phyloP scores from a whole-genome alignment of 92 coral and sea anemone genomes.

The Siderastrea radians region DNA sequence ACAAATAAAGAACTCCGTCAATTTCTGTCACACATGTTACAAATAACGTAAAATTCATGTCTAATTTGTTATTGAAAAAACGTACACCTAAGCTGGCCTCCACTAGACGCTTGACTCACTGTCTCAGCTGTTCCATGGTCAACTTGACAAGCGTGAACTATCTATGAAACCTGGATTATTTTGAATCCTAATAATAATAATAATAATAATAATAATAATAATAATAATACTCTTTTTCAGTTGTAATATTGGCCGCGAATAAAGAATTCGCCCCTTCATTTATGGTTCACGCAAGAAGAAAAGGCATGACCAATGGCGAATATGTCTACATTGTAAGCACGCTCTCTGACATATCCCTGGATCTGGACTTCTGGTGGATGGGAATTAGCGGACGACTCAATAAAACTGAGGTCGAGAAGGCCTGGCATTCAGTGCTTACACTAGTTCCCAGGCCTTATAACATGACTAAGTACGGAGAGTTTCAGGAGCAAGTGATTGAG shows the following conservation, averaged over 20 bases:
- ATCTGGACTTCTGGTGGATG: slow-evolving; percentile 57
- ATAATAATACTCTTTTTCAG: slow-evolving; percentile 37
- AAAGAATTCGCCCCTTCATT: slow-evolving; percentile 67
- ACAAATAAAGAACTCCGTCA: no score
- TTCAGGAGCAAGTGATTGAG: slow-evolving; percentile 54
- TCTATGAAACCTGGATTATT: no score
- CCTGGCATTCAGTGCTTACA: slow-evolving; percentile 82
- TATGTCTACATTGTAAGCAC: slow-evolving; percentile 84
- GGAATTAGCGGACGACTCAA: slow-evolving; percentile 55
- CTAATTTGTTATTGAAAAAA: no score
- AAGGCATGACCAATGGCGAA: slow-evolving; percentile 86
- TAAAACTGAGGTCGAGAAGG: slow-evolving; percentile 43
- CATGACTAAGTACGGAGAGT: slow-evolving; percentile 60
- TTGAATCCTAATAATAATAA: no score
- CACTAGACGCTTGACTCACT: no score
- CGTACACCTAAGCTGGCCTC: no score
- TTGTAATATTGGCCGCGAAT: slow-evolving; percentile 73
- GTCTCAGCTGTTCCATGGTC: no score
- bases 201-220: no score
- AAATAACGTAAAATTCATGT: no score
- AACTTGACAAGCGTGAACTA: no score
- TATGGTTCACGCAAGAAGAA: slow-evolving; percentile 71
- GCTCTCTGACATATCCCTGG: slow-evolving; percentile 44
- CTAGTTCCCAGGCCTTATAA: slow-evolving; percentile 77
- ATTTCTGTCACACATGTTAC: no score